Conservation (phyloP, 2,888 invertebrate genomes). For the Tipula confusa region DNA sequence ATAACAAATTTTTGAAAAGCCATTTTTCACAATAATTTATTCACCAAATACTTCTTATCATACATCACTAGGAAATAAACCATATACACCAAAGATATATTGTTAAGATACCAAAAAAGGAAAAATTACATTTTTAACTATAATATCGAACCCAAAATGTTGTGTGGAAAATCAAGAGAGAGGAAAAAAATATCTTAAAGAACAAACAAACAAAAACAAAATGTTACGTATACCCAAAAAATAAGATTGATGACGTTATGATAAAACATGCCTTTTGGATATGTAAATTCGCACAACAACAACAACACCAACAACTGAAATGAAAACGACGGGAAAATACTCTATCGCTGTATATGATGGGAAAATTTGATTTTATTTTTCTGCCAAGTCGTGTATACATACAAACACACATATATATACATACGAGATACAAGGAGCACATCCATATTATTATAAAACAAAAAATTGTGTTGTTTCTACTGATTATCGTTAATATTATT, state of each 20-base stretch:
- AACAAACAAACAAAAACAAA: not conserved
- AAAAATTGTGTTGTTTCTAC: constrained; percentile 6
- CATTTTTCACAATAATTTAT: no score
- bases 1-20: no score
- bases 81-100: not conserved
- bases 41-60: not conserved
- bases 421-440: not conserved
- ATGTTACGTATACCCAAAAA: not conserved
- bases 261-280: constrained; percentile 14
- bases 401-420: not conserved
- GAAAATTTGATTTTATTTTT: not conserved
- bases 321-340: not conserved
- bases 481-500: constrained; percentile 25
- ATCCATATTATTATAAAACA: not conserved
- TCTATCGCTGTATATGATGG: not conserved
- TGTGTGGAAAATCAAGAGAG: not conserved
- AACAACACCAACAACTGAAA: not conserved
- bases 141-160: constrained; percentile 10
- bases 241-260: constrained; percentile 20
- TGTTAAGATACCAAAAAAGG: not conserved
- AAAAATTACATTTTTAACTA: not conserved
- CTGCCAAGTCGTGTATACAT: not conserved
- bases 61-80: not conserved
- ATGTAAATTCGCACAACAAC: not conserved
- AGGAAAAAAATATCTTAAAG: not conserved